A percentile compares a stretch with the other conserved stretches of the same genome.
phyloP scores from a whole-genome alignment of 1,140 invertebrate genomes.

The Magallana ariakensis region DNA sequence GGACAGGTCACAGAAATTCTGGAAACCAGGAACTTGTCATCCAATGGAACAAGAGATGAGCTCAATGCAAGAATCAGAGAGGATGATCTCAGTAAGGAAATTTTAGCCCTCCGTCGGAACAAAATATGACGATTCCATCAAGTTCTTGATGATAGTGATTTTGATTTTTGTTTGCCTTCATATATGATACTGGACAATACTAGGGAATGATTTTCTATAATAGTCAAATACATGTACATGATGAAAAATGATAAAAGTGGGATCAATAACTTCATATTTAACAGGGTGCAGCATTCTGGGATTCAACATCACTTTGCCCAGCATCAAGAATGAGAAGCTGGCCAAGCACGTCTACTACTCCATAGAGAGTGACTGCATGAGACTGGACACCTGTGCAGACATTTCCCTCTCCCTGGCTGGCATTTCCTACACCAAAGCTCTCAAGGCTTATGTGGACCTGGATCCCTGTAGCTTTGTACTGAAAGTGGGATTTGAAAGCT shows the following conservation, averaged over 20 bases:
- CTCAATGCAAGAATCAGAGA: slow-evolving; percentile 40
- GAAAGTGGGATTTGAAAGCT: slow-evolving; percentile 51
- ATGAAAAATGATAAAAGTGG: no score
- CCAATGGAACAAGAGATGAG: slow-evolving; percentile 50
- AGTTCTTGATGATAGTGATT: no score
- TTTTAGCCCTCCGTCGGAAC: neutral
- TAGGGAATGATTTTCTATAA: no score
- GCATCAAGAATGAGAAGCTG: slow-evolving; percentile 46
- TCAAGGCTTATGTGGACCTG: slow-evolving; percentile 48
- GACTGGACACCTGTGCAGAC: slow-evolving; percentile 63
- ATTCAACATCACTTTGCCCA: slow-evolving; percentile 51
- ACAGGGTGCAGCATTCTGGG: slow-evolving; percentile 45
- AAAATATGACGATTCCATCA: no score
- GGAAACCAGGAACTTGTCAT: slow-evolving; percentile 41
- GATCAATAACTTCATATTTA: neutral
- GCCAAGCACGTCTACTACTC: slow-evolving; percentile 50
- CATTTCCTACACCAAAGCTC: slow-evolving; percentile 33
- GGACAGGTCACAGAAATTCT: slow-evolving; percentile 53
- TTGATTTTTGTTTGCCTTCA: no score
- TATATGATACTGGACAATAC: no score
- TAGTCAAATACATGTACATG: no score
- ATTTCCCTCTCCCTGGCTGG: slow-evolving; percentile 39
- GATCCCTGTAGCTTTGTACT: slow-evolving; percentile 58
- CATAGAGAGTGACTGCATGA: slow-evolving; percentile 57
- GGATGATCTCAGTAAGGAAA: slow-evolving; percentile 54